Base-by-base conservation (phyloP, 2,797 vertebrate genomes). In the Pseudochromis fuscus region DNA sequence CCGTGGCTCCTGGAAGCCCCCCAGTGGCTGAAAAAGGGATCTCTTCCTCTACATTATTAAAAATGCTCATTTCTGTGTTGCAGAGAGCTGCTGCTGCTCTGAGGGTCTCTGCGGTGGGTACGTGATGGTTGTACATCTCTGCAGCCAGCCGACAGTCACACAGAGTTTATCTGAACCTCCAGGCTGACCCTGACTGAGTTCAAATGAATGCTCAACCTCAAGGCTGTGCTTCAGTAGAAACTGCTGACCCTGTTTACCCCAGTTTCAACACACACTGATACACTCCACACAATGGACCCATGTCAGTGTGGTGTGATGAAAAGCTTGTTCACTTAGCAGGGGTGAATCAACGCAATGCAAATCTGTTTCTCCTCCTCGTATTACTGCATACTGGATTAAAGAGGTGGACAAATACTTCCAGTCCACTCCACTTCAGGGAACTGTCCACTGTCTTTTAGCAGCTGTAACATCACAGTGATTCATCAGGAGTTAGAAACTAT, bases 21-120 rank as follows among this genome's bases (percentile, higher is more conserved):
- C 88, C 37, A 61, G 82, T 80, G 88, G 87, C 58, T 44, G n/a
- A 45, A 61, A 15, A 60, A 11, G 38, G 76, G 82, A 84, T 1
- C 18, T 46, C 27, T 52, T 10, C 9, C 55, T 12, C 3, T 2
- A 3, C 13, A 7, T n/a, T 3, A 42, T 61, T 16, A 19, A 30
- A 57, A 35, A 31, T 6, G 15, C 2, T 63, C 5, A 3, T 45
- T 21, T 35, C 11, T 52, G 23, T 15, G 9, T 4, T 4, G 52
- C 1, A 59, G 27, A 61, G 30, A 19, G 30, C 45, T n/a, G 27
- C 15, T 19, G 7, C 51, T 23, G 1, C 8, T 12, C 30, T 40
- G 49, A 38, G 46, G 40, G n/a, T 55, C 27, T 67, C 31, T 63
- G 33, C 16, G 15, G 30, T 1, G 24, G 31, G 48, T 33, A 46